phyloP scores from a whole-genome alignment of 1,140 invertebrate genomes.

The Lineus longissimus region DNA sequence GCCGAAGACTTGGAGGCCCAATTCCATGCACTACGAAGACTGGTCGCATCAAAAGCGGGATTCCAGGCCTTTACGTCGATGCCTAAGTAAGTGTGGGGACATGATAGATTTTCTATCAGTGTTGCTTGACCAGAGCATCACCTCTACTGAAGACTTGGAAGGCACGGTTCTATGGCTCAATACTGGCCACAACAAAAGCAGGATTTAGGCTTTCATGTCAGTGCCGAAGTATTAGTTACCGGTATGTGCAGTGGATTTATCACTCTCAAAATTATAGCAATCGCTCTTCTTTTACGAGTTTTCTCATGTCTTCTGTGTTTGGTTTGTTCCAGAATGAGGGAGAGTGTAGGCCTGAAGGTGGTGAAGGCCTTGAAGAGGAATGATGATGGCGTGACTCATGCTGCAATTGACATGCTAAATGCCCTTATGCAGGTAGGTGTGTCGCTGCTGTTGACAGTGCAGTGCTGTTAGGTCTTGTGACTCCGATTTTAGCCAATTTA shows the following conservation, averaged over 20 bases:
- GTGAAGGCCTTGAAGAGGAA: constrained; percentile 86
- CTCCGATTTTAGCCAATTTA: neutral
- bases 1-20: constrained; percentile 71
- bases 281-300: no score
- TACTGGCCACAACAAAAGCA: no score
- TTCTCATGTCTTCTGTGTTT: no score
- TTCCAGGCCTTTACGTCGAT: constrained; percentile 93
- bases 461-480: no score
- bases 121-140: no score
- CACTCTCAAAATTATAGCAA: no score
- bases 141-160: no score
- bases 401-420: constrained; percentile 94
- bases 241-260: no score
- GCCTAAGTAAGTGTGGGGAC: constrained; percentile 63
- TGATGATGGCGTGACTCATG: constrained; percentile 86
- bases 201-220: no score
- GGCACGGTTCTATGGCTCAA: no score
- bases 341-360: constrained; percentile 87
- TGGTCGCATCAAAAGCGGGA: constrained; percentile 95
- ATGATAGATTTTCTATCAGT: neutral
- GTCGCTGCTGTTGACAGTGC: neutral
- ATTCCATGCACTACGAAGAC: constrained; percentile 86
- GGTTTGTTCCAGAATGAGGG: constrained; percentile 81
- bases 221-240: no score
- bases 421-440: constrained; percentile 80